Evolutionary conservation across 2,113 vertebrate genomes (phyloP).

Genomic region (Seriola aureovittata): DNA sequence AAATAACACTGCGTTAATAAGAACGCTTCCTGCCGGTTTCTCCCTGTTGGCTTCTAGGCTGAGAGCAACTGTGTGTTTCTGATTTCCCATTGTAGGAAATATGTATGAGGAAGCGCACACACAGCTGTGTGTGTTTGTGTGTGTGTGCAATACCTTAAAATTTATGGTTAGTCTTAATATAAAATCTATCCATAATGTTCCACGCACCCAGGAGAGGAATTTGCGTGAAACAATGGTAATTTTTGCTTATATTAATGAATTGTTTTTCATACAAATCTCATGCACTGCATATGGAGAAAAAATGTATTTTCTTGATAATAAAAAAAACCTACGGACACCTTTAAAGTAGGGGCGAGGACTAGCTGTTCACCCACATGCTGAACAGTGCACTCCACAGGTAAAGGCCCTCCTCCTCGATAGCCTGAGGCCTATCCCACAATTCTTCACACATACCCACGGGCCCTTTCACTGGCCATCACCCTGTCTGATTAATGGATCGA

Average conservation of each 20-base stretch:
- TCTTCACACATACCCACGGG: constrained; percentile 86
- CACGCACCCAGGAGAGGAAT: constrained; percentile 40
- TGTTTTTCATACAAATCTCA: constrained; percentile 8
- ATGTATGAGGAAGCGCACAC: constrained; percentile 22
- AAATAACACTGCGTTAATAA: constrained; percentile 56
- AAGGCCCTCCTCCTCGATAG: constrained; percentile 81
- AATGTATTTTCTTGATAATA: background rate
- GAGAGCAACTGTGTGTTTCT: constrained; percentile 38
- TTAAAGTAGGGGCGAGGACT: constrained; percentile 8
- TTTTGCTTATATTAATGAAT: constrained; percentile 53
- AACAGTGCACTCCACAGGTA: constrained; percentile 68
- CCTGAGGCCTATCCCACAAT: constrained; percentile 82
- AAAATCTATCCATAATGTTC: constrained; percentile 65
- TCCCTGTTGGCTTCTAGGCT: constrained; percentile 46
- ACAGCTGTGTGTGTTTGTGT: background rate
- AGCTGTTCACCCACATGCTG: constrained; percentile 48
- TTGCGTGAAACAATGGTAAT: background rate
- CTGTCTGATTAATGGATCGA: constrained; percentile 97
- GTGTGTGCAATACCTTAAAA: constrained; percentile 36
- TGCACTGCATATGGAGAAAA: background rate
- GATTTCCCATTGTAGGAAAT: constrained; percentile 31
- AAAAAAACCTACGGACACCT: background rate
- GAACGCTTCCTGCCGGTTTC: constrained; percentile 56
- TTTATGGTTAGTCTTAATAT: constrained; percentile 54
- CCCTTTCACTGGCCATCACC: constrained; percentile 93